Evolutionary conservation across 1,140 invertebrate genomes (phyloP).

Genomic region (Drosophila prosaltans): DNA sequence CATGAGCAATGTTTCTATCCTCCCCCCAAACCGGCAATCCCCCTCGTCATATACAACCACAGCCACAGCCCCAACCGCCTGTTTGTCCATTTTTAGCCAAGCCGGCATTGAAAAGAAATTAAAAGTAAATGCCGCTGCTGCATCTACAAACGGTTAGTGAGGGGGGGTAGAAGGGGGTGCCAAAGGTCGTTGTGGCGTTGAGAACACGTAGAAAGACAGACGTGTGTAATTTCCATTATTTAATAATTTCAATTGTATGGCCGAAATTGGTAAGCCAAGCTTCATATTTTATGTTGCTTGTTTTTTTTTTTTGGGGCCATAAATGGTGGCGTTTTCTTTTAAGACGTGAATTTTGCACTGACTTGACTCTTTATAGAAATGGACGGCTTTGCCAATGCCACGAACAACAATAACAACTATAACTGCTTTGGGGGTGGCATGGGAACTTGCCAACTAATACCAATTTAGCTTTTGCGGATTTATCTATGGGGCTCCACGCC

Average conservation of each 20-base stretch:
- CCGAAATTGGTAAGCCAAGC: slow-evolving; percentile 50
- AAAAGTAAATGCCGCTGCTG: slow-evolving; percentile 70
- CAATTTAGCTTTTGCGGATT: slow-evolving; percentile 14
- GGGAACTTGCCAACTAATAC: not conserved
- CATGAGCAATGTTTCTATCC: slow-evolving; percentile 48
- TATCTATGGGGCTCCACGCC: slow-evolving; percentile 10
- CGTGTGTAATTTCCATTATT: slow-evolving; percentile 29
- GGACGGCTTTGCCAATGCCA: not conserved
- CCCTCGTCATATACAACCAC: slow-evolving; percentile 23
- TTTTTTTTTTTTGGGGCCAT: slow-evolving; percentile 31
- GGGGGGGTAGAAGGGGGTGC: not conserved
- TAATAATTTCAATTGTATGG: slow-evolving; percentile 56
- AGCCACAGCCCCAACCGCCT: slow-evolving; percentile 38
- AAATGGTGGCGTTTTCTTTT: slow-evolving; percentile 57
- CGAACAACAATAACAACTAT: not conserved
- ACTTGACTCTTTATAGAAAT: slow-evolving; percentile 49
- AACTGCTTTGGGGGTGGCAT: slow-evolving; percentile 2
- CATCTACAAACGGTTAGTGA: not conserved
- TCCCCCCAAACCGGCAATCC: not conserved
- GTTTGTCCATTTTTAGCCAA: slow-evolving; percentile 66
- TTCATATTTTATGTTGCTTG: slow-evolving; percentile 42
- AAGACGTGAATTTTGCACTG: slow-evolving; percentile 37
- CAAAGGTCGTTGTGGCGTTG: slow-evolving; percentile 21
- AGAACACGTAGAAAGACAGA: slow-evolving; percentile 19
- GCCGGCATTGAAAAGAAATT: slow-evolving; percentile 78